A percentile compares a stretch with the other conserved stretches of the same genome.
Evolutionary conservation across 2,113 vertebrate genomes (phyloP).

Genomic region (Clarias magur): DNA sequence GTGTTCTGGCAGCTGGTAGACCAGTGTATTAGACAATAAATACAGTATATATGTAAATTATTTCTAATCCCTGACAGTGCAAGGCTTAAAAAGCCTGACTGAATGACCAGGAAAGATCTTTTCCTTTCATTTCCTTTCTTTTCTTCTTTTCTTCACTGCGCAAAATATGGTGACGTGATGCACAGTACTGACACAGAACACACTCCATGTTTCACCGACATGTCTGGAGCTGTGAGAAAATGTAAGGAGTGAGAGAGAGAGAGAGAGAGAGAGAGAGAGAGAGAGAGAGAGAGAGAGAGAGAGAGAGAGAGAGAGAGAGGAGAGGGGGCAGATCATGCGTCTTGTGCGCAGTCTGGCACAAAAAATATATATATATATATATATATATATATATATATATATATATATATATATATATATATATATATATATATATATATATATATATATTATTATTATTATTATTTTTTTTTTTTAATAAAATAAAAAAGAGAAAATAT

Average conservation of each 20-base stretch:
- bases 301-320: no score
- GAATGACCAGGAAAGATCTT: neutral
- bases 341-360: neutral
- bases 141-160: neutral
- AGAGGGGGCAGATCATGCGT: conserved; percentile 59
- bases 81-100: neutral
- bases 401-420: no score
- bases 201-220: neutral
- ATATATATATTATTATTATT: no score
- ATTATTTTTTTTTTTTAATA: no score
- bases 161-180: neutral
- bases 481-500: neutral
- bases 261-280: no score
- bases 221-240: neutral
- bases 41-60: no score
- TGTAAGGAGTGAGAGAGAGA: neutral
- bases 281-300: no score
- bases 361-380: neutral
- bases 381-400: no score
- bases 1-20: no score
- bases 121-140: neutral
- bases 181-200: neutral
- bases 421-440: no score
- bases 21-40: no score
- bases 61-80: neutral